Conservation (phyloP, 2,888 invertebrate species). For the Tryphoninae sp. region DNA sequence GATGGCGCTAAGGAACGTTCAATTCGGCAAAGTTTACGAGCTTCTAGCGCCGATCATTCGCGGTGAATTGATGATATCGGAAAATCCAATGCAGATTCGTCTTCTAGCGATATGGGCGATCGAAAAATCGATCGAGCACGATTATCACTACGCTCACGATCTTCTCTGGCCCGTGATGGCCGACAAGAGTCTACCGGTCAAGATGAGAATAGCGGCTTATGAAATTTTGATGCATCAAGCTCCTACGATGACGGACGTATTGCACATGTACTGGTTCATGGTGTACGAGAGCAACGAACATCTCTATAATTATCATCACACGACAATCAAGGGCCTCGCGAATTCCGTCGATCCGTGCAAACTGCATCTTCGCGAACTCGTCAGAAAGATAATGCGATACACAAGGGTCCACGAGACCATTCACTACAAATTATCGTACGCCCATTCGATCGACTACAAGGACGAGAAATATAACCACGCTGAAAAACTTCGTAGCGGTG, state of each 20-base stretch:
- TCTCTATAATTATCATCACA: constrained; percentile 82
- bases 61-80: constrained; percentile 73
- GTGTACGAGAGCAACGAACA: constrained; percentile 80
- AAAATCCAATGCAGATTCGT: constrained; percentile 76
- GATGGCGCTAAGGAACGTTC: constrained; percentile 81
- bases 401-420: constrained; percentile 73
- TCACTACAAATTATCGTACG: constrained; percentile 72
- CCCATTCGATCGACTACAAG: constrained; percentile 79
- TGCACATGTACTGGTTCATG: constrained; percentile 82
- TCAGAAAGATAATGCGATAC: constrained; percentile 77
- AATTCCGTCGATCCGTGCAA: constrained; percentile 81
- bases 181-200: constrained; percentile 78
- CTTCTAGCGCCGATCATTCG: constrained; percentile 80
- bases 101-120: constrained; percentile 80
- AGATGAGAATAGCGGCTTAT: constrained; percentile 81
- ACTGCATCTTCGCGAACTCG: constrained; percentile 72
- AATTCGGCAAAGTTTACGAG: constrained; percentile 77
- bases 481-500: constrained; percentile 73
- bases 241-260: constrained; percentile 77
- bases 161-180: constrained; percentile 82
- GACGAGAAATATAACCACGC: constrained; percentile 81
- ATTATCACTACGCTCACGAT: constrained; percentile 73
- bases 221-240: constrained; percentile 79
- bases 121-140: constrained; percentile 70
- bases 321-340: constrained; percentile 80